Evolutionary conservation across 2,888 invertebrate species (phyloP).

Genomic region (Mesorhabditis spiculigera): DNA sequence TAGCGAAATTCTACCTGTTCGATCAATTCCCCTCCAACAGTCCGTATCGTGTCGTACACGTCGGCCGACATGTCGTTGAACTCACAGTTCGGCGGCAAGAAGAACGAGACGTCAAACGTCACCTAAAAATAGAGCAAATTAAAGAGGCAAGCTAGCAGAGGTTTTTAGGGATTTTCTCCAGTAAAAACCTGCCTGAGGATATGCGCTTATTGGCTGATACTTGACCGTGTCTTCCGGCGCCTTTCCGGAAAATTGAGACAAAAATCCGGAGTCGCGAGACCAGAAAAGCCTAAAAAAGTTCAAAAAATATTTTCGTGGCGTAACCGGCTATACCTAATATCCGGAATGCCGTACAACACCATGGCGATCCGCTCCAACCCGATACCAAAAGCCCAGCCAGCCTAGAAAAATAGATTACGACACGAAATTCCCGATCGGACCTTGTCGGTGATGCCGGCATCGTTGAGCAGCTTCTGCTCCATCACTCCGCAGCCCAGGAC

Average conservation of each 20-base stretch:
- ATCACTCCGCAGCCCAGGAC: conserved; percentile 93
- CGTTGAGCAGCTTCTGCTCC: conserved; percentile 79
- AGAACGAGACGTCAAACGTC: conserved; percentile 82
- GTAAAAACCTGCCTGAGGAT: conserved; percentile 41
- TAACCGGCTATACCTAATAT: conserved; percentile 67
- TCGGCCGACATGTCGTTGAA: conserved; percentile 58
- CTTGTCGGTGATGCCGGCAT: conserved; percentile 57
- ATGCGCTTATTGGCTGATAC: conserved; percentile 47
- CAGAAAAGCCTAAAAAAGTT: conserved; percentile 75
- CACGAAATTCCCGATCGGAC: conserved; percentile 9
- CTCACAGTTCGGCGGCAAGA: conserved; percentile 70
- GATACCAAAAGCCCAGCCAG: conserved; percentile 93
- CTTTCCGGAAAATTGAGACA: conserved; percentile 79
- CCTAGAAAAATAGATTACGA: conserved; percentile 58
- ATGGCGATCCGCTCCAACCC: conserved; percentile 94
- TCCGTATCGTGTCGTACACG: conserved; percentile 81
- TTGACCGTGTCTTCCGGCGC: conserved; percentile 66
- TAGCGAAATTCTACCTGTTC: conserved; percentile 74
- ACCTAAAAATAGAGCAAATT: conserved; percentile 25
- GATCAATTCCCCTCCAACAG: conserved; percentile 84
- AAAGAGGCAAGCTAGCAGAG: not conserved
- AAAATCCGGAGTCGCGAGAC: conserved; percentile 86
- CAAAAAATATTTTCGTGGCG: not conserved
- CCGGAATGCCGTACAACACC: conserved; percentile 89
- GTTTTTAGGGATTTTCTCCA: no score